phyloP scores from a whole-genome alignment of 2,113 vertebrate genomes.

The Todiramphus saurophagus region DNA sequence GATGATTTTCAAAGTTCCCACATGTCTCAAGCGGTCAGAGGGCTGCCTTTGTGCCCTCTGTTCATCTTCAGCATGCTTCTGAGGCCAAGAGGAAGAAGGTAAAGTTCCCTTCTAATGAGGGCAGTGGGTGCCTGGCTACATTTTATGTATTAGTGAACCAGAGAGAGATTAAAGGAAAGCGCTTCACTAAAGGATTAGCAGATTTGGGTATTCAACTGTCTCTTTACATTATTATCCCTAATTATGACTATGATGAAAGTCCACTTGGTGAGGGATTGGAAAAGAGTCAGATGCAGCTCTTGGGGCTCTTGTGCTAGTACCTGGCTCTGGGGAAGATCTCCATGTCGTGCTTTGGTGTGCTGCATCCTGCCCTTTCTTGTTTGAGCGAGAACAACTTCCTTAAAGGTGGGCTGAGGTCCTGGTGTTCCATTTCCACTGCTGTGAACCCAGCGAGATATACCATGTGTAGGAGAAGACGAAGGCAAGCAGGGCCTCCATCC shows the following conservation, averaged over 20 bases:
- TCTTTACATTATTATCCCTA: slow-evolving; percentile 63
- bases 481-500: fast-evolving
- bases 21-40: background rate
- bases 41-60: background rate
- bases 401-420: background rate
- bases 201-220: slow-evolving; percentile 54
- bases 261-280: slow-evolving; percentile 34
- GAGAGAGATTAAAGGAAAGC: slow-evolving; percentile 39
- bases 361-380: background rate
- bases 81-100: background rate
- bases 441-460: background rate
- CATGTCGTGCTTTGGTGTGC: background rate
- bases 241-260: slow-evolving; percentile 39
- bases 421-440: background rate
- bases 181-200: slow-evolving; percentile 43
- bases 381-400: background rate
- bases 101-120: slow-evolving; percentile 49
- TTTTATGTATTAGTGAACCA: slow-evolving; percentile 21
- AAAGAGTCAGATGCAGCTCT: background rate
- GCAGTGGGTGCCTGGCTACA: slow-evolving; percentile 2
- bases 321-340: background rate
- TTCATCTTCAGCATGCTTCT: background rate
- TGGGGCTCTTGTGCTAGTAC: background rate
- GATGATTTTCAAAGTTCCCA: slow-evolving; percentile 41
- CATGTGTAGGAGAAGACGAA: background rate